phyloP scores from a whole-genome alignment of 2,113 vertebrate species.

The Perognathus longimembris region DNA sequence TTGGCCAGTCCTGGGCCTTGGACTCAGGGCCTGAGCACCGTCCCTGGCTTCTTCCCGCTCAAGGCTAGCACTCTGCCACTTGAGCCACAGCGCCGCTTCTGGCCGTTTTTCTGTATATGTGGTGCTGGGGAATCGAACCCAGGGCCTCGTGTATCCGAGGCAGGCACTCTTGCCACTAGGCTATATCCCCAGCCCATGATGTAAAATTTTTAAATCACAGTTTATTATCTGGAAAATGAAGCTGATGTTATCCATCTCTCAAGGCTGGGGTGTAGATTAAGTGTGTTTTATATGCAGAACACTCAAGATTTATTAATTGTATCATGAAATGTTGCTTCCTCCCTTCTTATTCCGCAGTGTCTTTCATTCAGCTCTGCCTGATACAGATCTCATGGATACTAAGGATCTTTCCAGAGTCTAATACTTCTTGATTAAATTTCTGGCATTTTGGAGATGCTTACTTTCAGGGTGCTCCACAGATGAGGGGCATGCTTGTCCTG shows the following conservation, averaged over 20 bases:
- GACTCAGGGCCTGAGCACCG: too few species aligned
- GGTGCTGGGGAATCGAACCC: too few species aligned
- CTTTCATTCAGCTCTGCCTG: background rate
- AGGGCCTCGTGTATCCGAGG: too few species aligned
- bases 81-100: too few species aligned
- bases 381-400: background rate
- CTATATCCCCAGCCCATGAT: too few species aligned
- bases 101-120: too few species aligned
- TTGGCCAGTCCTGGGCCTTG: too few species aligned
- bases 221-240: constrained; percentile 4
- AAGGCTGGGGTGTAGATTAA: background rate
- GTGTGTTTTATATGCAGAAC: background rate
- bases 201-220: background rate
- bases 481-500: background rate
- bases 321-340: background rate
- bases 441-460: background rate
- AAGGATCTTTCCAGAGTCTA: background rate
- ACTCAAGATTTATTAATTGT: background rate
- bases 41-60: too few species aligned
- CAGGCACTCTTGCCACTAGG: too few species aligned
- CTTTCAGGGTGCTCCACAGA: background rate
- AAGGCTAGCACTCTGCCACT: too few species aligned
- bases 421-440: background rate
- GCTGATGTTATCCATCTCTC: background rate
- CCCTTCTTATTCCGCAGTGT: background rate